Evolutionary conservation across 1,140 invertebrate species (phyloP).

Genomic region (Drosophila insularis): DNA sequence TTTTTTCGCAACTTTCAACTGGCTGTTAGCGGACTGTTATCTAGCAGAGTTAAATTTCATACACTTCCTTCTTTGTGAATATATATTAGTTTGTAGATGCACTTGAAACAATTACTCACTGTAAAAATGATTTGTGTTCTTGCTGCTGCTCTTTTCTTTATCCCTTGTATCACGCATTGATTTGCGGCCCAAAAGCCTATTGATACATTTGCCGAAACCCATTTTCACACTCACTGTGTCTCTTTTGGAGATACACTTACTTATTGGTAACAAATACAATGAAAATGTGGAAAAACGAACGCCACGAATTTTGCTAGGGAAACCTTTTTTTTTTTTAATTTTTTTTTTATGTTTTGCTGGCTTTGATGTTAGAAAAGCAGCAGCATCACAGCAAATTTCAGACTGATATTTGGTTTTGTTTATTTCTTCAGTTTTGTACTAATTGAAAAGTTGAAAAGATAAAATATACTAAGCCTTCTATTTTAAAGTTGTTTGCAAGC

Average conservation of each 20-base stretch:
- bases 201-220: conserved; percentile 13
- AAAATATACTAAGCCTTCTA: background rate
- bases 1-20: background rate
- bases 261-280: too few relatives aligned
- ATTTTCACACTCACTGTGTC: background rate
- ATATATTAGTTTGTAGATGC: too few relatives aligned
- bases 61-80: too few relatives aligned
- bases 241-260: background rate
- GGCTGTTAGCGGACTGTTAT: too few relatives aligned
- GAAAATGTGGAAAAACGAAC: background rate
- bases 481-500: background rate
- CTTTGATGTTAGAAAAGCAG: background rate
- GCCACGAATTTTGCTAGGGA: background rate
- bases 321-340: background rate
- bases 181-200: conserved; percentile 27
- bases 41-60: too few relatives aligned
- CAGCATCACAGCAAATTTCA: conserved; percentile 1
- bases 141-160: conserved; percentile 2
- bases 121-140: background rate
- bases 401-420: background rate
- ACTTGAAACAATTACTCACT: conserved; percentile 17
- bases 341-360: background rate
- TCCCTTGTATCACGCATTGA: background rate
- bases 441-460: background rate
- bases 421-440: background rate